Evolutionary conservation across 2,113 vertebrate species (phyloP).

Genomic region (Arizona elegans): DNA sequence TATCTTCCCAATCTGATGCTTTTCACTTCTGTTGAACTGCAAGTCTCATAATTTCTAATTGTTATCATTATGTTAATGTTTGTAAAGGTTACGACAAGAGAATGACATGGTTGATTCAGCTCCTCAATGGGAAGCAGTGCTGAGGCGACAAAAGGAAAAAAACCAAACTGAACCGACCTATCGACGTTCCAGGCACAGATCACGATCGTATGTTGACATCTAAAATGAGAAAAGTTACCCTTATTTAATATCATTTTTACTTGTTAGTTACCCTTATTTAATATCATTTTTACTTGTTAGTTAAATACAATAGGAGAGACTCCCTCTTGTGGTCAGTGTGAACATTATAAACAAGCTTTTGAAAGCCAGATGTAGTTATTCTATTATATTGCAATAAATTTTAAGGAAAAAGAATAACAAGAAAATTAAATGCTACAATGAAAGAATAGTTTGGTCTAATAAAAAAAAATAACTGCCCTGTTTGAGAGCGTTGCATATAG

Average conservation of each 20-base stretch:
- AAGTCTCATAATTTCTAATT: not conserved
- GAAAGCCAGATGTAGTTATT: not conserved
- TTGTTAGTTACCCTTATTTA: not conserved
- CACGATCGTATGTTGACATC: slow-evolving; percentile 77
- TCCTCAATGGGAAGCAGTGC: slow-evolving; percentile 86
- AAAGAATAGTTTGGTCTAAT: not conserved
- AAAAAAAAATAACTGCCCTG: not conserved
- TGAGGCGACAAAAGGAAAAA: slow-evolving; percentile 82
- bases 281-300: not conserved
- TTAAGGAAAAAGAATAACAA: not conserved
- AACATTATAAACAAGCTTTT: not conserved
- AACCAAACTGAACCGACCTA: slow-evolving; percentile 74
- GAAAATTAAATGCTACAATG: not conserved
- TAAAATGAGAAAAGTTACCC: not conserved
- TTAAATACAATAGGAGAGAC: not conserved
- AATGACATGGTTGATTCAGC: slow-evolving; percentile 84
- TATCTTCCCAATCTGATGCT: not conserved
- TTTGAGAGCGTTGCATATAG: not conserved
- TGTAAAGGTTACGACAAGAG: slow-evolving; percentile 79
- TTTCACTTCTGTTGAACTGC: not conserved
- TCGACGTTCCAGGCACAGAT: slow-evolving; percentile 82
- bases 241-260: not conserved
- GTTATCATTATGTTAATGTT: slow-evolving; percentile 6
- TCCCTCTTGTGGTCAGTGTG: slow-evolving; percentile 61
- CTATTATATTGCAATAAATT: not conserved